Evolutionary conservation across 2,113 vertebrate species (phyloP).

Genomic region (Calypte anna): DNA sequence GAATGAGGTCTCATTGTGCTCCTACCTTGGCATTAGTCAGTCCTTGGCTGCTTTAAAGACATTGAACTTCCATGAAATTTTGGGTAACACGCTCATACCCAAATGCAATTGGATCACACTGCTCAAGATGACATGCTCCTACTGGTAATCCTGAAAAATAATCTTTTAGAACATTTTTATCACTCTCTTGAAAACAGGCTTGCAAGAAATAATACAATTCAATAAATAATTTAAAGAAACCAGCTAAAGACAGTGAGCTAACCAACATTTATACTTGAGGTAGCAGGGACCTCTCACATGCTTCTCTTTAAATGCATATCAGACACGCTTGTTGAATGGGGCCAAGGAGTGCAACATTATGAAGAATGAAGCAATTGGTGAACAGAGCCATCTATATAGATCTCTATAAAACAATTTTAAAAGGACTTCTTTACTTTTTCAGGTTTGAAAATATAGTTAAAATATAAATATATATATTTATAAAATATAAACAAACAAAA

Average conservation of each 20-base stretch:
- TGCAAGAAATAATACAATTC: background rate
- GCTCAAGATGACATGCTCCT: fast-evolving
- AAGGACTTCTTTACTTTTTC: background rate
- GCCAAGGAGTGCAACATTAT: background rate
- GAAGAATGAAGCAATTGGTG: background rate
- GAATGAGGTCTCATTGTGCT: fast-evolving
- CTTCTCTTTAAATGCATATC: background rate
- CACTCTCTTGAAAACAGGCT: background rate
- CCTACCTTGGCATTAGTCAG: background rate
- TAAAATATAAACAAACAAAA: too few species aligned
- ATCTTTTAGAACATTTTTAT: background rate
- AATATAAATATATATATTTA: too few species aligned
- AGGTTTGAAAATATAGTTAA: background rate
- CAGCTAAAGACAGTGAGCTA: background rate
- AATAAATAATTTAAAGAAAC: background rate
- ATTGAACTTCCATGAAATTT: background rate
- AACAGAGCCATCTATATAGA: background rate
- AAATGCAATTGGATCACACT: background rate
- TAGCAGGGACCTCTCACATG: background rate
- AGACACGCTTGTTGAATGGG: background rate
- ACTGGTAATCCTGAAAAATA: background rate
- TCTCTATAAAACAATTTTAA: background rate
- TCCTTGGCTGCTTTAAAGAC: background rate
- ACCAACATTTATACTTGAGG: fast-evolving
- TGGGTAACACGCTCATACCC: background rate